Base-by-base conservation (phyloP, 2,888 invertebrate genomes). In the Drepanosiphum platanoidis region DNA sequence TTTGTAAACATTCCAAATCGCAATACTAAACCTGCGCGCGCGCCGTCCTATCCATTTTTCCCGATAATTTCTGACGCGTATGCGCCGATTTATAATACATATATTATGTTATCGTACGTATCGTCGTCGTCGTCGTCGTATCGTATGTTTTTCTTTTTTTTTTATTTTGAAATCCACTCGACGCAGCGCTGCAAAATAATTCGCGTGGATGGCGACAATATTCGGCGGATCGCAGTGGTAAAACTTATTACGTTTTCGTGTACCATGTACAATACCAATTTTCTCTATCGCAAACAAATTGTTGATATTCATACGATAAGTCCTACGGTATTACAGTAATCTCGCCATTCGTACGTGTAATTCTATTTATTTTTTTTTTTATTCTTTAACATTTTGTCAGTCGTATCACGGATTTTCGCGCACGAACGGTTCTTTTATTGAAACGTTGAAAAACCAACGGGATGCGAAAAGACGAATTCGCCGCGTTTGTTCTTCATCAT, bases 381-480 rank as follows among this genome's bases (percentile, higher is more conserved):
- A 18, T 58, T 58, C 15, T 42, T 27, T 42, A 8, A 68, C 42
- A 30, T 18, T 15, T n/a, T 32, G 64, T 39, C 32, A 52, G 36
- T 80, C 52, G 11, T 34, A n/a, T 70, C 80, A 30, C 52, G 36
- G 36, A 80, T 70, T 80, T 80, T 70, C 27, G 27, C 27, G 68
- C 80, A 80, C 52, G 34, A 52, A 70, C 80, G 18, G 68, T 70
- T 70, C 9, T n/a, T 80, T 70, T 52, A 80, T 80, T 36, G 70
- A 70, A 70, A 70, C 52, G 70, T n/a, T 27, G 36, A 34, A 58
- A 64, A 52, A 52, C n/a, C 74, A 15, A 58, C 32, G n/a, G 32
- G 74, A 46, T 46, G 15, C 11, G 30, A 64, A 64, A 78, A 78
- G 11, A 39, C 42, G 32, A 78, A 46, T 15, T 61, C 15, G 32